Conservation (phyloP, 2,888 invertebrate genomes). For the Caenorhabditis doughertyi region DNA sequence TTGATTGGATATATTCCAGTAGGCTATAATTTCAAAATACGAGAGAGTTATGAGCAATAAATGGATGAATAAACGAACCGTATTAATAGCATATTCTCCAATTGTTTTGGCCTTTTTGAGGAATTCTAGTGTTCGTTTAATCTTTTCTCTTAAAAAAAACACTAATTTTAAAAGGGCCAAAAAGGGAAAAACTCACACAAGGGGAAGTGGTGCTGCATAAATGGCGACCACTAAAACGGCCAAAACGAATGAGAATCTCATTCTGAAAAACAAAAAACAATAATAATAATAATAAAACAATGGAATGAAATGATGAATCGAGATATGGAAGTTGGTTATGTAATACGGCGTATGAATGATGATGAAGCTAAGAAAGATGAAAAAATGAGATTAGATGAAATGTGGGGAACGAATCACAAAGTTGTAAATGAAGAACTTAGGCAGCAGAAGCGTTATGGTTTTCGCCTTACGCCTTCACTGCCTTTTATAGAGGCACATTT, state of each 20-base stretch:
- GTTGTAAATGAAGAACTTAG: constrained; percentile 16
- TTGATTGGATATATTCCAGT: constrained; percentile 74
- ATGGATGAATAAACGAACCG: constrained; percentile 45
- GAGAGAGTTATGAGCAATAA: background rate
- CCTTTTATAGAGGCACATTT: constrained; percentile 62
- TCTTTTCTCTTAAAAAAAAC: constrained; percentile 62
- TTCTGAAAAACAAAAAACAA: constrained; percentile 51
- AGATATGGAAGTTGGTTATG: constrained; percentile 51
- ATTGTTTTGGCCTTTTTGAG: constrained; percentile 67
- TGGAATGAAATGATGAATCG: constrained; percentile 13
- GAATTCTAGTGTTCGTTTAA: constrained; percentile 64
- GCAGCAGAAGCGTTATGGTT: constrained; percentile 49
- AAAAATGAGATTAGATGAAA: constrained; percentile 48
- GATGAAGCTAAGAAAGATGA: constrained; percentile 22
- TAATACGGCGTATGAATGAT: constrained; percentile 12
- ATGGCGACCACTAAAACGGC: constrained; percentile 49
- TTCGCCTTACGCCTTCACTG: constrained; percentile 54
- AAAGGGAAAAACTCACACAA: constrained; percentile 44
- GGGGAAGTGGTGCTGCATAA: constrained; percentile 49
- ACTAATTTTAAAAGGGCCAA: background rate
- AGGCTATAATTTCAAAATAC: constrained; percentile 59
- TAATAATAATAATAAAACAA: background rate
- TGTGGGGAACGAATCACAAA: constrained; percentile 35
- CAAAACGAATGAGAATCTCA: constrained; percentile 62
- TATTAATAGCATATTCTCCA: constrained; percentile 73